These are phyloP conservation scores for Hirundo rustica DNA, from an alignment of 2,797 vertebrate species.

Conservation along the genomic window DNA sequence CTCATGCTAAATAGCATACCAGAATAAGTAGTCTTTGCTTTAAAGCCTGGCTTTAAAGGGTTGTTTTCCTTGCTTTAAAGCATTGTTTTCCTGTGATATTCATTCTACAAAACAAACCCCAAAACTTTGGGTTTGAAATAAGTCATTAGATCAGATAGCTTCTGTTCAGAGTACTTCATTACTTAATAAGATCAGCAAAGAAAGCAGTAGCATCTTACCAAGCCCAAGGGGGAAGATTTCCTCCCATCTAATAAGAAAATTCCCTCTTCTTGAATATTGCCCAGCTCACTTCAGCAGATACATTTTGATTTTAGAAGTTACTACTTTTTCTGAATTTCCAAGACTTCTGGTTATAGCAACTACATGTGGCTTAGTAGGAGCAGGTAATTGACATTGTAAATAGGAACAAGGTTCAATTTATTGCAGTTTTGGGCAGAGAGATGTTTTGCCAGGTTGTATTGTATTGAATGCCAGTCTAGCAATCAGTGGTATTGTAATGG, in stretches of 20 bases:
- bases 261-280: background rate
- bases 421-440: background rate
- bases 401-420: background rate
- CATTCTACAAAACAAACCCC: background rate
- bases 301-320: background rate
- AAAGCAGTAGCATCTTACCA: background rate
- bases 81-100: background rate
- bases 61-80: no score
- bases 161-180: background rate
- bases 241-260: background rate
- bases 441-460: background rate
- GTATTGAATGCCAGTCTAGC: background rate
- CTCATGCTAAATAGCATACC: background rate
- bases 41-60: background rate
- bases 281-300: background rate
- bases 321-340: background rate
- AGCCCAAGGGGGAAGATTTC: background rate
- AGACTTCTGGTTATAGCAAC: background rate
- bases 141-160: background rate
- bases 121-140: background rate
- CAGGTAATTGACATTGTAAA: background rate
- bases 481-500: no score
- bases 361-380: background rate
- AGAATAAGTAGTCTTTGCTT: background rate
- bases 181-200: background rate